A percentile compares a stretch with the other conserved stretches of the same genome.
Conservation (phyloP, 2,888 invertebrate genomes). For the Latrodectus elegans region DNA sequence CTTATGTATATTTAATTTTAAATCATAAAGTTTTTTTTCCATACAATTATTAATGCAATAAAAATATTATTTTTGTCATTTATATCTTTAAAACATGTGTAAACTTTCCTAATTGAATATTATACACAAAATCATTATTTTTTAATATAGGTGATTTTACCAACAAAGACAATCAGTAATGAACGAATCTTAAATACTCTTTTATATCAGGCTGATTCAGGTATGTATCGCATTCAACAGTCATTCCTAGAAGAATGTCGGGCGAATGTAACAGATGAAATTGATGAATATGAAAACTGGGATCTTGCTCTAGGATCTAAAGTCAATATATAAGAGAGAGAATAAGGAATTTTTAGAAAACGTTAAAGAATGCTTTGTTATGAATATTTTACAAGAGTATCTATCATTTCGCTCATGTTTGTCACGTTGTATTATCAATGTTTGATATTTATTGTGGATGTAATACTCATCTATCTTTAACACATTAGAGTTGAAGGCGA, state of each 20-base stretch:
- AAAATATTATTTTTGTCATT: neutral
- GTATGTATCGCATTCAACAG: conserved; percentile 93
- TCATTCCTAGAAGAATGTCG: conserved; percentile 90
- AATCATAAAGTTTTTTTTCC: neutral
- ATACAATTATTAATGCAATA: neutral
- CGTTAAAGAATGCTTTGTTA: neutral
- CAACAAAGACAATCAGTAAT: conserved; percentile 93
- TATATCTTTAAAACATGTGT: neutral
- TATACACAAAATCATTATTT: neutral
- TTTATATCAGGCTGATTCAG: conserved; percentile 93
- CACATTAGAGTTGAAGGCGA: neutral
- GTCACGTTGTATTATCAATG: neutral
- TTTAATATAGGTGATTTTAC: conserved; percentile 83
- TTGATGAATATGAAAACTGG: conserved; percentile 42
- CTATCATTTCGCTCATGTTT: neutral
- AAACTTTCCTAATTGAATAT: conserved; percentile 1
- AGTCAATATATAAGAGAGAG: conserved; percentile 29
- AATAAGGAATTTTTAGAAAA: conserved; percentile 3
- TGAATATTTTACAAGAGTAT: neutral
- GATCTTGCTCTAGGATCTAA: conserved; percentile 40
- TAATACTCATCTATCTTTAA: neutral
- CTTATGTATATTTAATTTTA: neutral
- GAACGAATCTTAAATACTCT: conserved; percentile 92
- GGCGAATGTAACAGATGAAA: conserved; percentile 60
- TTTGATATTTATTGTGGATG: neutral